Base-by-base conservation (phyloP, 2,797 vertebrate genomes). In the Tarsius wallacei region DNA sequence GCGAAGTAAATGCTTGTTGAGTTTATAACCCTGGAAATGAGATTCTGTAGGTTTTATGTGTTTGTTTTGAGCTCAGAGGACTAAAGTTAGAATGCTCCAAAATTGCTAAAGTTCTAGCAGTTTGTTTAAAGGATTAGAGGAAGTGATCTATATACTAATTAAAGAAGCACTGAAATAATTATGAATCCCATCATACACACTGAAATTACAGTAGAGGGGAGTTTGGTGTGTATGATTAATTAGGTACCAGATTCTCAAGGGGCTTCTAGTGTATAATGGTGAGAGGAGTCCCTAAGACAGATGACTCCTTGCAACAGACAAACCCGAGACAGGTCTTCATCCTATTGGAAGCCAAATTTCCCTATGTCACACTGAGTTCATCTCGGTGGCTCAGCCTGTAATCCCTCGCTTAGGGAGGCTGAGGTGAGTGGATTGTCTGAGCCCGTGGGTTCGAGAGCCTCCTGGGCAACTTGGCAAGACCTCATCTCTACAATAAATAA, bases 61-160 rank as follows among this genome's bases (percentile, higher is more conserved):
- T 47, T 81, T 90, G 24, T 63, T 85, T 96, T 59, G 13, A 66
- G 17, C 4, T 95, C 21, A 51, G 49, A 89, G 26, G 22, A 89
- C 86, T 70, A 14, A 86, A 59, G 59, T 76, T 22, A 83, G 33
- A 85, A 51, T 82, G 17, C 15, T 74, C 24, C 36, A 53, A 87
- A 84, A 91, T 61, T 83, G 42, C 57, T 76, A 17, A 68, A 80
- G 24, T 87, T 84, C 47, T 42, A 83, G 22, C 28, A 47, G 7
- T 68, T 94, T 90, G 26, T 68, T 90, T 70, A 71, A 91, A 93
- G 53, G 17, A 70, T 78, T 89, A 71, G n/a, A 82, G 15, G 2
- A 4, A 74, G 19, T 28, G 26, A n/a, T 90, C 64, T 68, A 26
- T 13, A 73, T 10, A 55, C 83, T 76, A 82, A 51, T 33, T 70